Evolutionary conservation across 2,797 vertebrate genomes (phyloP), one percentile per base, ranked within the genome.

Genomic region (Siniperca undulata): DNA sequence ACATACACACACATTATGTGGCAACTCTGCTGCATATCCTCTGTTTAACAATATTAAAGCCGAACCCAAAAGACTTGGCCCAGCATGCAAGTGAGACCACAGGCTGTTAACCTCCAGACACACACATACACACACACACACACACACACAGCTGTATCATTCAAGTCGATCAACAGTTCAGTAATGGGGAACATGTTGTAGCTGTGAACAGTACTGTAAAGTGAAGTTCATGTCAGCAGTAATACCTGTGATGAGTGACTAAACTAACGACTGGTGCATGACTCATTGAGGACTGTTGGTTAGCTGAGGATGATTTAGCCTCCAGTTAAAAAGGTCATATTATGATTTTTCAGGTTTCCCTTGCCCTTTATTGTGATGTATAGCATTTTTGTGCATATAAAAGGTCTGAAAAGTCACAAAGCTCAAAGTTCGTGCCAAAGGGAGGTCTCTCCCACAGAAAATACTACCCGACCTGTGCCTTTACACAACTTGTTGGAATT

Each of bases 11-110:
- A 82, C 77, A 86, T 84, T 81, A 86, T 59, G 24, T 64, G 82
- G 83, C 91, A 92, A 83, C 87, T 86, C 85, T 81, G 46, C 84
- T 89, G 88, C 82, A 77, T 90, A 95, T 90, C 90, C 90, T 87
- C 81, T 92, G 93, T 93, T 94, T 91, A 94, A 92, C 85, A 90
- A 92, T 85, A 88, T 93, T 86, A 92, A 80, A 91, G 95, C 93
- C 94, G 95, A 96, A 95, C 91, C 94, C 85, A 81, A 93, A 91
- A 86, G 86, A 92, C 91, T 92, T 94, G 94, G 94, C 88, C 78
- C 74, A 78, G 87, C 71, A 83, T 83, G 78, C 80, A 85, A 86
- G 71, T 81, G 75, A 89, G 81, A 90, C 92, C 92, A 89, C 94
- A 93, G 88, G 82, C 91, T 92, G 87, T 95, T 93, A 93, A 93